phyloP scores from a whole-genome alignment of 2,797 vertebrate genomes.

The Acanthiza pusilla region DNA sequence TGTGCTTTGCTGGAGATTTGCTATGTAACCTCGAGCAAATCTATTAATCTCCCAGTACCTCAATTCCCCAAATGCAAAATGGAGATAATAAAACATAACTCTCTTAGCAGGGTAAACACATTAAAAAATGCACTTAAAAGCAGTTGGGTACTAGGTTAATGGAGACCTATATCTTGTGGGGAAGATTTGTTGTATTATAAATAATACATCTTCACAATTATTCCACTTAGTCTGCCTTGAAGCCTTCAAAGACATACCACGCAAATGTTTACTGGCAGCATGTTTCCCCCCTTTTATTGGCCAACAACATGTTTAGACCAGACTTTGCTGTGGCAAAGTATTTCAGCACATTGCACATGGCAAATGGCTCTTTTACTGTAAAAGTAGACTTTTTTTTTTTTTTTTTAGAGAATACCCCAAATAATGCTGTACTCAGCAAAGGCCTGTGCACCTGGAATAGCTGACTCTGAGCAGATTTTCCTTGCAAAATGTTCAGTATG shows the following conservation, averaged over 20 bases:
- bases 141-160: slow-evolving; percentile 66
- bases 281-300: slow-evolving; percentile 65
- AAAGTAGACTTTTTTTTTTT: slow-evolving; percentile 1
- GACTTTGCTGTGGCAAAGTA: slow-evolving; percentile 64
- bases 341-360: slow-evolving; percentile 46
- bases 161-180: slow-evolving; percentile 66
- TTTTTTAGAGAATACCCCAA: slow-evolving; percentile 11
- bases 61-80: slow-evolving; percentile 65
- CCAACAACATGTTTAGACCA: slow-evolving; percentile 67
- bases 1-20: slow-evolving; percentile 58
- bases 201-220: slow-evolving; percentile 65
- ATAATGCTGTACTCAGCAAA: slow-evolving; percentile 58
- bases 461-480: slow-evolving; percentile 21
- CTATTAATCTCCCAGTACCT: slow-evolving; percentile 65
- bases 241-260: slow-evolving; percentile 69
- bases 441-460: slow-evolving; percentile 42
- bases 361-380: slow-evolving; percentile 52
- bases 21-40: slow-evolving; percentile 63
- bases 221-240: slow-evolving; percentile 68
- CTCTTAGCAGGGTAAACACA: slow-evolving; percentile 68
- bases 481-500: not conserved
- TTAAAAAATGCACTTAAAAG: slow-evolving; percentile 65
- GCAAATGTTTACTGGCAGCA: slow-evolving; percentile 66
- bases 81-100: slow-evolving; percentile 66
- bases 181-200: slow-evolving; percentile 67